Base-by-base conservation (phyloP, 2,797 vertebrate species). In the Gallinago stenura region DNA sequence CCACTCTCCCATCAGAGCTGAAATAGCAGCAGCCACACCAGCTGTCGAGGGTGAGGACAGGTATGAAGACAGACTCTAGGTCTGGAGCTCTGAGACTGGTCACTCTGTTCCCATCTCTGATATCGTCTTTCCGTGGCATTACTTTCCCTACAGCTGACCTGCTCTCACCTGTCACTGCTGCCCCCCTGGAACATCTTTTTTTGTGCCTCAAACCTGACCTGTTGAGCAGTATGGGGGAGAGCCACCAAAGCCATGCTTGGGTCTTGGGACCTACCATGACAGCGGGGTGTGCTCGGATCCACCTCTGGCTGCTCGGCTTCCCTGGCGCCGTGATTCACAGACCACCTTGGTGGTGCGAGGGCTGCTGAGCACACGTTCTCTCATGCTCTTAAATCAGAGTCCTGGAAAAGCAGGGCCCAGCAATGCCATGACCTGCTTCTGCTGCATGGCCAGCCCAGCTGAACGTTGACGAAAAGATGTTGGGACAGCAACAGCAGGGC, bases 281-380 rank as follows among this genome's bases (percentile, higher is more conserved):
- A 7, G 12, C 45, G 43, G 50, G 0, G 15, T 0, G 0, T 5
- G 39, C 73, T 26, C 18, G 30, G 51, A 26, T 11, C 33, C 43
- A n/a, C n/a, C 41, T 26, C n/a, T 10, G 41, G 64, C 56, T 28
- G 50, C 68, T 48, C 8, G 25, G 43, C 25, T 12, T n/a, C 7
- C 62, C 75, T 35, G 0, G 0, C 0, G 2, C n/a, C 1, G 0
- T 7, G 21, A 72, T 20, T 24, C 20, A 24, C 45, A 24, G 35
- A 41, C 53, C 33, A 26, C 66, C 45, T 4, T 2, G 7, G 54
- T 18, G 33, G 9, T 1, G 8, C 0, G 1, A 51, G 28, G 58
- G 35, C 58, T 6, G 2, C 24, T 1, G 1, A 24, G 26, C 14
- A 26, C 1, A 3, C 7, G 1, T 19, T 53, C 56, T 19, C 68